These are phyloP conservation scores for Porites australiensis DNA, from an alignment of 64 coral and sea anemone genomes.

Conservation along the genomic window DNA sequence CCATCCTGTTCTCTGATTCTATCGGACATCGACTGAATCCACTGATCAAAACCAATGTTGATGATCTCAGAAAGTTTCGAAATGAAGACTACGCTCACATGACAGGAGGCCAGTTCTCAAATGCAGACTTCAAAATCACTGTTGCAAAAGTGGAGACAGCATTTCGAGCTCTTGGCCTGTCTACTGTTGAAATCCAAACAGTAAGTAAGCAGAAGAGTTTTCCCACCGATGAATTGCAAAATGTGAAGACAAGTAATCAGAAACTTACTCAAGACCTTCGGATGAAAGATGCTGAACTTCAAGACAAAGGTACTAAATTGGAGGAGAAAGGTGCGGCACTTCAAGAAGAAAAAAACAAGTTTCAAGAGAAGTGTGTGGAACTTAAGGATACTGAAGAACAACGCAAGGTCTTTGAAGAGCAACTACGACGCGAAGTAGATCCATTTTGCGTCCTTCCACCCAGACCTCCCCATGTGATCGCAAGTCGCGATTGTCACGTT, in stretches of 20 bases:
- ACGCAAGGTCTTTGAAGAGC: not conserved
- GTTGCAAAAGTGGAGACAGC: conserved; percentile 19
- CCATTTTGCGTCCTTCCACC: conserved; percentile 26
- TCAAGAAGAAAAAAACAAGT: not conserved
- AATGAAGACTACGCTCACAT: conserved; percentile 33
- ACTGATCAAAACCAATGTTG: not conserved
- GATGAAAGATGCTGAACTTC: too few species aligned
- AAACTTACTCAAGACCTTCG: too few species aligned
- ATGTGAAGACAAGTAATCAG: not conserved
- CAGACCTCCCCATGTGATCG: not conserved
- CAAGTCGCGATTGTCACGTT: not conserved
- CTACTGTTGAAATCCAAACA: conserved; percentile 3
- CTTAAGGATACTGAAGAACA: not conserved
- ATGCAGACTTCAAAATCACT: not conserved
- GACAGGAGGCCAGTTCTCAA: conserved; percentile 16
- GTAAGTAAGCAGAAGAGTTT: conserved; percentile 48
- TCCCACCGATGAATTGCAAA: conserved; percentile 23
- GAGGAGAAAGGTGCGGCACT: too few species aligned
- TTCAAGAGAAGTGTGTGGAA: not conserved
- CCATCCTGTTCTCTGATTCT: conserved; percentile 6
- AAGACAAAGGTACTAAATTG: too few species aligned
- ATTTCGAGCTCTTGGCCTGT: conserved; percentile 11
- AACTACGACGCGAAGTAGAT: not conserved
- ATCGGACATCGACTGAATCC: not conserved
- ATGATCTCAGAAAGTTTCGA: not conserved